phyloP scores from a whole-genome alignment of 2,113 vertebrate genomes.

The Scytalopus superciliaris region DNA sequence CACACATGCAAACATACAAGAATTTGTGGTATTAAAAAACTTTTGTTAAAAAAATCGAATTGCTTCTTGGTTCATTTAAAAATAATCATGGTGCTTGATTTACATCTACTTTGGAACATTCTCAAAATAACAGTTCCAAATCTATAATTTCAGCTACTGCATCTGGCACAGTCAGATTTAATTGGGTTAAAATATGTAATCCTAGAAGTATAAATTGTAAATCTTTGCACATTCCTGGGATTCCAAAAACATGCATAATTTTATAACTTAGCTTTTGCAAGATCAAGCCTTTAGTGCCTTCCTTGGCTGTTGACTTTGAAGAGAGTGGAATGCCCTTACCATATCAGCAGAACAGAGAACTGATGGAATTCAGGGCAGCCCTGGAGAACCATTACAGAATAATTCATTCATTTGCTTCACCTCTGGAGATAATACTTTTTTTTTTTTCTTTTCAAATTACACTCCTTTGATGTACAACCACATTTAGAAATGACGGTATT shows the following conservation, averaged over 20 bases:
- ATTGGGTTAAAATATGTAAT: constrained; percentile 74
- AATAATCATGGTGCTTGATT: constrained; percentile 54
- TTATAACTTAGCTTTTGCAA: not conserved
- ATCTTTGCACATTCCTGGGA: constrained; percentile 73
- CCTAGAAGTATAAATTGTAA: constrained; percentile 72
- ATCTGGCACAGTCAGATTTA: constrained; percentile 66
- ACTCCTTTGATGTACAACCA: not conserved
- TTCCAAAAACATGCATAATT: constrained; percentile 67
- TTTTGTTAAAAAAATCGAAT: not conserved
- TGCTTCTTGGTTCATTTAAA: constrained; percentile 34
- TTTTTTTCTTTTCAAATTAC: not conserved
- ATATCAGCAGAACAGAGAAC: not conserved
- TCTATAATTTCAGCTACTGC: constrained; percentile 64
- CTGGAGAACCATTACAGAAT: not conserved
- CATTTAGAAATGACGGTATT: not conserved
- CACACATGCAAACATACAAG: constrained; percentile 3
- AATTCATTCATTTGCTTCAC: not conserved
- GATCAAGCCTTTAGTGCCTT: not conserved
- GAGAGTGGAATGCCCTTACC: not conserved
- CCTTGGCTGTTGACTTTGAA: not conserved
- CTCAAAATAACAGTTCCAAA: constrained; percentile 49
- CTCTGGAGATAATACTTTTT: not conserved
- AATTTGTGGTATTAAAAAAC: constrained; percentile 20
- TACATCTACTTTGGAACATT: constrained; percentile 52
- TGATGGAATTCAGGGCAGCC: not conserved